These are phyloP conservation scores for Colius striatus DNA, from an alignment of 2,113 vertebrate genomes.

Conservation along the genomic window DNA sequence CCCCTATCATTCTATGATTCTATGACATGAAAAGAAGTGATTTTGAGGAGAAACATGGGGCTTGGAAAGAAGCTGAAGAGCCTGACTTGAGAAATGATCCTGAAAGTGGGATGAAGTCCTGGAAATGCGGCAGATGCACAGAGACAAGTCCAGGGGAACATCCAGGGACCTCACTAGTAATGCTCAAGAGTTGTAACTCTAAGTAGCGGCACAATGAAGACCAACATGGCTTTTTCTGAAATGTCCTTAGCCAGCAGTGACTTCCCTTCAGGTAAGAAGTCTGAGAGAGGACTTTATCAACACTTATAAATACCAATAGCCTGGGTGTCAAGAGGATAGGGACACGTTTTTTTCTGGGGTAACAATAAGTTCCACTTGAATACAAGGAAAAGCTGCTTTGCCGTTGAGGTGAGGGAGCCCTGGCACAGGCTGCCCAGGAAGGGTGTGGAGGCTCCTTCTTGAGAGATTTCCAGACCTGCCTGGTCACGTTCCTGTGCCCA, in stretches of 20 bases:
- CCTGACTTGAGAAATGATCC: not conserved
- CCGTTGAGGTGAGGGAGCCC: too few species aligned
- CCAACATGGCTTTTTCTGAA: not conserved
- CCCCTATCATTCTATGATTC: too few species aligned
- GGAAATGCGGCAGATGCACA: not conserved
- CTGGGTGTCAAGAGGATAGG: too few species aligned
- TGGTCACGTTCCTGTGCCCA: too few species aligned
- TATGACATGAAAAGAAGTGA: not conserved
- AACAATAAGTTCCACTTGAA: too few species aligned
- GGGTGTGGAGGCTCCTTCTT: too few species aligned
- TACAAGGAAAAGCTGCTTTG: too few species aligned
- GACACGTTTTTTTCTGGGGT: too few species aligned
- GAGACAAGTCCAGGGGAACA: not conserved
- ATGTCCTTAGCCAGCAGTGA: not conserved
- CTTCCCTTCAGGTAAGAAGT: not conserved
- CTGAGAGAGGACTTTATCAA: too few species aligned
- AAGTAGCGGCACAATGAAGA: not conserved
- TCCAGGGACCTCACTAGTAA: not conserved
- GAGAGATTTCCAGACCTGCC: too few species aligned
- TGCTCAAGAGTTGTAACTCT: accelerated
- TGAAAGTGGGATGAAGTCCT: not conserved
- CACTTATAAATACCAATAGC: too few species aligned
- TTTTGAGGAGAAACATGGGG: not conserved
- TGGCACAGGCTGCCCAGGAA: too few species aligned
- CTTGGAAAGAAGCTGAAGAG: not conserved